phyloP scores from a whole-genome alignment of 2,113 vertebrate species.

The Onychorhynchus coronatus region DNA sequence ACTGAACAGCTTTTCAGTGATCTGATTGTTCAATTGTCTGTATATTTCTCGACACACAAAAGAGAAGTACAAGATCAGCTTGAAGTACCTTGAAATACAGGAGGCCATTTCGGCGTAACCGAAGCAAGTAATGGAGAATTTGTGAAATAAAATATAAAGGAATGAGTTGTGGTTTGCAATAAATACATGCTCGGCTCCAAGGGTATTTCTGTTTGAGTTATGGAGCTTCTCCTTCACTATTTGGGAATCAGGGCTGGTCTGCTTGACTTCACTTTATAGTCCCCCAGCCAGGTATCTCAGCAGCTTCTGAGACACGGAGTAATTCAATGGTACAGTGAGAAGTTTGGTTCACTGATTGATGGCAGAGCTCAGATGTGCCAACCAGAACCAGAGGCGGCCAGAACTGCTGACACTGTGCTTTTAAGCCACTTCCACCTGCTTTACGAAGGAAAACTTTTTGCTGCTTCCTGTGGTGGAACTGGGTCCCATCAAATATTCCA shows the following conservation, averaged over 20 bases:
- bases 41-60: neutral
- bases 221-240: neutral
- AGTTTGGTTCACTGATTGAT: neutral
- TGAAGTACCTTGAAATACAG: conserved; percentile 4
- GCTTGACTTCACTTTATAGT: conserved; percentile 29
- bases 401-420: neutral
- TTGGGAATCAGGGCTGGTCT: neutral
- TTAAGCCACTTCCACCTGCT: neutral
- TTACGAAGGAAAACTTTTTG: neutral
- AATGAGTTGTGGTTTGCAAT: neutral
- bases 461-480: neutral
- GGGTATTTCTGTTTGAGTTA: conserved; percentile 23
- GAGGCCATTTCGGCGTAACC: neutral
- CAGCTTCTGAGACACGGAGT: neutral
- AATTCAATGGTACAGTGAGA: neutral
- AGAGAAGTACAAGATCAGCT: neutral
- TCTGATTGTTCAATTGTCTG: conserved; percentile 54
- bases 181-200: neutral
- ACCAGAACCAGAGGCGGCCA: neutral
- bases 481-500: neutral
- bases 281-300: neutral
- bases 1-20: conserved; percentile 21
- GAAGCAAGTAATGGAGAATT: conserved; percentile 49
- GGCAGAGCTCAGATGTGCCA: neutral
- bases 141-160: conserved; percentile 28